A percentile compares a stretch with the other conserved stretches of the same genome.
Conservation (phyloP, 2,888 invertebrate genomes). For the Apantesis nais region DNA sequence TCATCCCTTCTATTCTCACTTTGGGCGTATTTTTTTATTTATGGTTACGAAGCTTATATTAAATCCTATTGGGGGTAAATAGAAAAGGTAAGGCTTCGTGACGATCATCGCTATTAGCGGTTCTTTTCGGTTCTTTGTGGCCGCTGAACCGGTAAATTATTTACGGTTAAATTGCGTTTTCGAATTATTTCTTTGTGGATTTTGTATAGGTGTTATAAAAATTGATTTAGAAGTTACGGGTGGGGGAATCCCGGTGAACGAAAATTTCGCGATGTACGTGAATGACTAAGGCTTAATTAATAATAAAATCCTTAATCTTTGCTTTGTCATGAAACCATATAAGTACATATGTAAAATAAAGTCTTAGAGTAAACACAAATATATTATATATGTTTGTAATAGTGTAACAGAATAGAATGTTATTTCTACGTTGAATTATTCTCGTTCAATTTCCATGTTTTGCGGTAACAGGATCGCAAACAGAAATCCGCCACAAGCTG, state of each 20-base stretch:
- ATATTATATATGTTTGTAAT: neutral
- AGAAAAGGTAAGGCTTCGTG: conserved; percentile 41
- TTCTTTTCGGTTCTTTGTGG: conserved; percentile 26
- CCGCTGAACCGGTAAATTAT: conserved; percentile 20
- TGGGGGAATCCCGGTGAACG: neutral
- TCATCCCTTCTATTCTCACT: conserved; percentile 64
- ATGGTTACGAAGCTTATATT: conserved; percentile 56
- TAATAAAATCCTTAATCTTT: too few species aligned
- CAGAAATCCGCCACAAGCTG: conserved; percentile 6
- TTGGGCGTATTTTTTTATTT: conserved; percentile 60
- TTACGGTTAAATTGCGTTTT: conserved; percentile 12
- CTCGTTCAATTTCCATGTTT: conserved; percentile 3
- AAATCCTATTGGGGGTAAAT: conserved; percentile 45
- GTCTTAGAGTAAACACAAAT: neutral
- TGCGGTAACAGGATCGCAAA: conserved; percentile 9
- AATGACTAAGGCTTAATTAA: neutral
- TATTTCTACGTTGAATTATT: neutral
- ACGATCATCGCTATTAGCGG: conserved; percentile 31
- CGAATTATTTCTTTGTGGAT: neutral
- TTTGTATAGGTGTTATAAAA: neutral
- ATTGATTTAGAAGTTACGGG: neutral
- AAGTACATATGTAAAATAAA: neutral
- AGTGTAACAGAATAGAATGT: neutral
- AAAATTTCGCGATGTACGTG: neutral
- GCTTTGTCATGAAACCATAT: neutral